Percentiles rank a stretch among this genome's conserved stretches.
These are phyloP conservation scores for Hipposideros larvatus DNA, from an alignment of 2,797 vertebrate genomes.

Conservation along the genomic window DNA sequence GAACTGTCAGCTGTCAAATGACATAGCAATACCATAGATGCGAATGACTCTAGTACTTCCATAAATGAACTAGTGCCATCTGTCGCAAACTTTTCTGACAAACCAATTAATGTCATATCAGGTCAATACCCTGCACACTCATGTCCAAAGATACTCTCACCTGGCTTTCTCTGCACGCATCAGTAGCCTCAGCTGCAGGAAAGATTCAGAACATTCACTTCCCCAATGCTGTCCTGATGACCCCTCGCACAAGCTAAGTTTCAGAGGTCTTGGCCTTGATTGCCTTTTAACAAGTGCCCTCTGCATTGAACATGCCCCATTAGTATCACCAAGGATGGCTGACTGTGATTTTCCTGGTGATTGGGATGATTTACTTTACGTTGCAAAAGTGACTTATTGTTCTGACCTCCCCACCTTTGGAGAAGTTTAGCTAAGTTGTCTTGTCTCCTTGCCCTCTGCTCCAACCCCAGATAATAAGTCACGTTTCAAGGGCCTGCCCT, in stretches of 20 bases:
- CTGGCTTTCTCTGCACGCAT: neutral
- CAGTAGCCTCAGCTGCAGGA: neutral
- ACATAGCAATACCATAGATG: no score
- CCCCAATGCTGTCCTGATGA: no score
- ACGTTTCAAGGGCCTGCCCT: neutral
- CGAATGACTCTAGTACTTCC: no score
- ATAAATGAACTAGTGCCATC: no score
- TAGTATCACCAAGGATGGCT: neutral
- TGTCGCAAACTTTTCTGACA: no score
- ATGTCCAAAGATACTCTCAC: neutral
- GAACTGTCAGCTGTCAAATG: no score
- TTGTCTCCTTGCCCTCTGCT: neutral
- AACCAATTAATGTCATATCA: neutral
- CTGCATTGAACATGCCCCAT: neutral
- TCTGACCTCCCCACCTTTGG: neutral
- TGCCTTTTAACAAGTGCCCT: neutral
- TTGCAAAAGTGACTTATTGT: conserved; percentile 40
- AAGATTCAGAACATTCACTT: neutral
- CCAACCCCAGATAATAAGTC: neutral
- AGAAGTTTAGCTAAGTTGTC: conserved; percentile 45
- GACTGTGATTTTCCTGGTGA: neutral
- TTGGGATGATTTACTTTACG: conserved; percentile 29
- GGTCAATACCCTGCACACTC: neutral
- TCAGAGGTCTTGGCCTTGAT: neutral
- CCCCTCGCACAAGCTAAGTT: neutral